Evolutionary conservation across 2,797 vertebrate genomes (phyloP), one percentile per base, ranked within the genome.

Genomic region (Trematomus bernacchii): DNA sequence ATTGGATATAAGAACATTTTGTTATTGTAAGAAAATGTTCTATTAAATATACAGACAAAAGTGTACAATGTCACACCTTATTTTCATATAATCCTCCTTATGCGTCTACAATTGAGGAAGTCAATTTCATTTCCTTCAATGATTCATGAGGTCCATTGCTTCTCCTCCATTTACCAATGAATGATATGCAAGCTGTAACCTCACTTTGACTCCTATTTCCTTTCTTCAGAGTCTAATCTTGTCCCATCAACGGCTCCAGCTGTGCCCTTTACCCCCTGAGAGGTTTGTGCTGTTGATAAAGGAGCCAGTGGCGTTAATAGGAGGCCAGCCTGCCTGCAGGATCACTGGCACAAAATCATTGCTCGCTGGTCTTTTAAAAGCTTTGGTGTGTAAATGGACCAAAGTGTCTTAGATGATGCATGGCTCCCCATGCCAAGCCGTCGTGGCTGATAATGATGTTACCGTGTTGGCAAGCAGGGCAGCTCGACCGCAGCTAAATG

Each of bases 201-300:
- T 82, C 87, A 78, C 77, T 89, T 90, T 91, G 90, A 91, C 91
- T 83, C 77, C 87, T 76, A 90, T 92, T 94, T 90, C 88, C 91
- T 88, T 82, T 89, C 84, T 88, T 90, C 73, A 46, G 84, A 86
- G 82, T 88, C 86, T 92, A 92, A 92, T 94, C 92, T 90, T 90
- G 89, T 92, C 89, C 91, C 92, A 91, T 92, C 90, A 90, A 57
- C 51, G 53, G 78, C 78, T 91, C 91, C 91, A 88, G 89, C 92
- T 91, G 89, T 85, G 85, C 84, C 89, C 91, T 93, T 91, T 90
- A 89, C 87, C 86, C 92, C 86, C 90, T 75, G 77, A 87, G 84
- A 87, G 87, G 77, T 69, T 82, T 80, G 69, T 70, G 76, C 81
- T 64, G 80, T 87, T 93, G 89, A 93, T 92, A 88, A 91, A 91